Evolutionary conservation across 1,140 invertebrate genomes (phyloP).

Genomic region (Samia ricini): DNA sequence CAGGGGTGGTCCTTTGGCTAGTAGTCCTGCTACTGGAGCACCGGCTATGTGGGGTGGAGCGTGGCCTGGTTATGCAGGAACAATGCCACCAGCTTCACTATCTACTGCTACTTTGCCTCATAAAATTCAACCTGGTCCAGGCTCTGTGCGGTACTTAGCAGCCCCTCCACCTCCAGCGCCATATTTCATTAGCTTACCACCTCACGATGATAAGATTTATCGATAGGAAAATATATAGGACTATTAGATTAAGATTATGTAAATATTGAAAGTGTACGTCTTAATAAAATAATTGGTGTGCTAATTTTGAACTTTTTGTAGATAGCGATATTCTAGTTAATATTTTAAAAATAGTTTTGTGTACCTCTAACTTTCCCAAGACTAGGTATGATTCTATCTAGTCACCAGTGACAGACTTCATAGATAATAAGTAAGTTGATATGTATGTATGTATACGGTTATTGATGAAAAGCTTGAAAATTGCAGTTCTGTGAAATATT

Average conservation of each 20-base stretch:
- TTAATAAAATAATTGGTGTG: conserved; percentile 1
- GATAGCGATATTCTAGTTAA: conserved; percentile 34
- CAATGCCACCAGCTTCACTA: conserved; percentile 69
- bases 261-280: conserved; percentile 21
- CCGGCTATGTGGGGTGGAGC: conserved; percentile 74
- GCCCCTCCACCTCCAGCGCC: conserved; percentile 64
- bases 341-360: conserved; percentile 16
- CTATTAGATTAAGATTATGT: conserved; percentile 16
- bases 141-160: conserved; percentile 75
- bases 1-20: conserved; percentile 81
- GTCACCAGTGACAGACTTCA: conserved; percentile 51
- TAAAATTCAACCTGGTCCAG: conserved; percentile 78
- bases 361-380: conserved; percentile 12
- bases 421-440: conserved; percentile 1
- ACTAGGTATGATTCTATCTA: conserved; percentile 57
- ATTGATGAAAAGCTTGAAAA: not conserved
- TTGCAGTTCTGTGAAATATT: conserved; percentile 27
- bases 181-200: conserved; percentile 75
- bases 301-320: conserved; percentile 14
- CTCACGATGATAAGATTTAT: conserved; percentile 77
- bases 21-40: conserved; percentile 72
- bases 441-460: not conserved
- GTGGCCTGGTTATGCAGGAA: conserved; percentile 75
- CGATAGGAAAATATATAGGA: conserved; percentile 42
- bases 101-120: conserved; percentile 81